These are phyloP conservation scores for Sitodiplosis mosellana DNA, from an alignment of 1,140 invertebrate genomes.

Conservation along the genomic window DNA sequence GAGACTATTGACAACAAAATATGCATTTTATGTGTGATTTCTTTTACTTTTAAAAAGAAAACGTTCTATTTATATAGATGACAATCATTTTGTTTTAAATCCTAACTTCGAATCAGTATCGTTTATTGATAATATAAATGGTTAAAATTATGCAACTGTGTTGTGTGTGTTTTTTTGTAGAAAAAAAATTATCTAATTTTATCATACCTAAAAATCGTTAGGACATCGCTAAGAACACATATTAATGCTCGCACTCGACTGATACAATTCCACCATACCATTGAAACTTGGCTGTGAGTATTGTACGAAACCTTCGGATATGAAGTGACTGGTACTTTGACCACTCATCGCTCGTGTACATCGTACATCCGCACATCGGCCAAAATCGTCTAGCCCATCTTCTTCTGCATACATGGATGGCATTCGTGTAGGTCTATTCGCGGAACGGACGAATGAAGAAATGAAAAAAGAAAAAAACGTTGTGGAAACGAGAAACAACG, in stretches of 20 bases:
- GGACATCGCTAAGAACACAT: no score
- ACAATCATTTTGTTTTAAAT: neutral
- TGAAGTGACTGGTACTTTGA: slow-evolving; percentile 18
- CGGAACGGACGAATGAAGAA: neutral
- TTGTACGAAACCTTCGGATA: slow-evolving; percentile 25
- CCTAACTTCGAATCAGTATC: neutral
- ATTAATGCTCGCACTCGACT: no score
- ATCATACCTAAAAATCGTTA: neutral
- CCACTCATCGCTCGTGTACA: slow-evolving; percentile 11
- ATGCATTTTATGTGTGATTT: no score
- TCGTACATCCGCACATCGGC: slow-evolving; percentile 1
- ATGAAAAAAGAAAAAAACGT: neutral
- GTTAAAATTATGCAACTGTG: neutral
- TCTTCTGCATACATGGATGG: slow-evolving; percentile 26
- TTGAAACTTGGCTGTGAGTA: slow-evolving; percentile 26
- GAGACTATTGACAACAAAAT: no score
- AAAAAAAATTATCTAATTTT: neutral
- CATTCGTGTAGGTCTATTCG: slow-evolving; percentile 18
- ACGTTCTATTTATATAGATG: neutral
- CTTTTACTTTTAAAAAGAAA: neutral
- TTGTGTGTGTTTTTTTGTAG: neutral
- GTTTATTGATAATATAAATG: neutral
- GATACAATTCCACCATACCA: slow-evolving; percentile 11
- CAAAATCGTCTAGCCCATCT: slow-evolving; percentile 17
- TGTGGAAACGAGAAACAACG: neutral